Evolutionary conservation across 2,888 invertebrate species (phyloP).

Genomic region (Nemurella pictetii): DNA sequence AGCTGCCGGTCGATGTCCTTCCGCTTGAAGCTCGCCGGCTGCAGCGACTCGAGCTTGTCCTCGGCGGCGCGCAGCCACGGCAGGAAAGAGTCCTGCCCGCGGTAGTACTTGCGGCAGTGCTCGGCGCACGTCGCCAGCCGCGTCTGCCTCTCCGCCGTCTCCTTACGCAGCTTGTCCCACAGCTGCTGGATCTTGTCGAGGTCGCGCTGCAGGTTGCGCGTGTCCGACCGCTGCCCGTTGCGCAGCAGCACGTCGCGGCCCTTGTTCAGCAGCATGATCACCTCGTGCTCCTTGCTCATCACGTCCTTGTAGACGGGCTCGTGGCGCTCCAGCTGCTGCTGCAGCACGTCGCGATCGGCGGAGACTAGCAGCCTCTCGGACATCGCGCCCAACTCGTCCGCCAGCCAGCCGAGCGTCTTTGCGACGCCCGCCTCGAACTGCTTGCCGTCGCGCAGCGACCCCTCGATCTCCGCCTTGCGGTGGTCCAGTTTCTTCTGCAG

Average conservation of each 20-base stretch:
- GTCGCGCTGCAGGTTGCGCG: constrained; percentile 71
- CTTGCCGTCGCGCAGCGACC: constrained; percentile 80
- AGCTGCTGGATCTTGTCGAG: constrained; percentile 86
- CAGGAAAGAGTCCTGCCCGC: constrained; percentile 80
- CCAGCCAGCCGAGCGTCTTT: constrained; percentile 87
- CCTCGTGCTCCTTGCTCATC: constrained; percentile 86
- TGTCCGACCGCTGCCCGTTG: constrained; percentile 55
- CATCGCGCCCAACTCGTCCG: constrained; percentile 74
- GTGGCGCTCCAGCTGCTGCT: constrained; percentile 84
- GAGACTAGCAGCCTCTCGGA: constrained; percentile 81
- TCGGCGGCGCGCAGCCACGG: constrained; percentile 89
- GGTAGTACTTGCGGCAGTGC: constrained; percentile 87
- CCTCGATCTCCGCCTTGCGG: constrained; percentile 88
- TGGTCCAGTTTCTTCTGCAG: constrained; percentile 88
- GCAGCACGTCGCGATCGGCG: constrained; percentile 79
- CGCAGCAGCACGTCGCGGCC: constrained; percentile 70
- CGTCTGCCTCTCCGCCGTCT: constrained; percentile 83
- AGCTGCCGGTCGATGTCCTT: constrained; percentile 86
- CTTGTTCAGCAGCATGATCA: constrained; percentile 91
- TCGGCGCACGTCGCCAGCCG: constrained; percentile 88
- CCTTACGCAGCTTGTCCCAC: constrained; percentile 90
- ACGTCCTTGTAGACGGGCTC: constrained; percentile 89
- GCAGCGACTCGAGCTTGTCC: constrained; percentile 76
- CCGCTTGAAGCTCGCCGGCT: constrained; percentile 79
- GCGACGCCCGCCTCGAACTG: constrained; percentile 89